phyloP scores from a whole-genome alignment of 2,113 vertebrate genomes.

The Malurus alboscapulatus region DNA sequence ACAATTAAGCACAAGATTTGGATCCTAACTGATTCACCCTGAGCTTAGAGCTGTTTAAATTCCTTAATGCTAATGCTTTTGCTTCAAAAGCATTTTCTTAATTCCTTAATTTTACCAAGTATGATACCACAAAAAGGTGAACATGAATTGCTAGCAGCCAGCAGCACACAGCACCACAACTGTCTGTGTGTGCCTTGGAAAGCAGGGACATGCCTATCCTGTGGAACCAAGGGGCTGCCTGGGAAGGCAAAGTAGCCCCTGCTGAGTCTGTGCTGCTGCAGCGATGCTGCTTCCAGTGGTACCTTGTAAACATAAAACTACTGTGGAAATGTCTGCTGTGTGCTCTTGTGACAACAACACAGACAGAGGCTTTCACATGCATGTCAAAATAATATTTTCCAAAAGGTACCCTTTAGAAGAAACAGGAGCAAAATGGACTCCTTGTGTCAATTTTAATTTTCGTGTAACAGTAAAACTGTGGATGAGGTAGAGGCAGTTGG shows the following conservation, averaged over 20 bases:
- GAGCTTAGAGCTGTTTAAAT: background rate
- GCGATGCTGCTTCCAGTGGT: background rate
- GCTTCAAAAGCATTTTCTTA: background rate
- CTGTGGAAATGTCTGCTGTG: background rate
- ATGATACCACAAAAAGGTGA: background rate
- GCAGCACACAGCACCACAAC: background rate
- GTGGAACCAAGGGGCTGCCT: background rate
- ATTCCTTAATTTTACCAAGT: background rate
- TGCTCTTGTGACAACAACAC: background rate
- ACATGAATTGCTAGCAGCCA: background rate
- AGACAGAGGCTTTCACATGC: background rate
- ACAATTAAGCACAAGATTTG: background rate
- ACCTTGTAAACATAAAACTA: background rate
- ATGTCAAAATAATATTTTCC: background rate
- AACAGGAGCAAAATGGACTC: background rate
- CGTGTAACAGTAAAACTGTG: background rate
- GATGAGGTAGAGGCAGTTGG: background rate
- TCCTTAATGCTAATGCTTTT: background rate
- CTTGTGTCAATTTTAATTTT: background rate
- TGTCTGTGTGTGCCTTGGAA: background rate
- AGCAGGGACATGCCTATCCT: accelerated
- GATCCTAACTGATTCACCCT: background rate
- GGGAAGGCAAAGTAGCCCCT: background rate
- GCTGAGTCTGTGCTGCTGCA: background rate
- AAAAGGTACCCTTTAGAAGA: background rate